These are phyloP conservation scores for Rhincodon typus DNA, from an alignment of 2,797 vertebrate species.

Conservation along the genomic window DNA sequence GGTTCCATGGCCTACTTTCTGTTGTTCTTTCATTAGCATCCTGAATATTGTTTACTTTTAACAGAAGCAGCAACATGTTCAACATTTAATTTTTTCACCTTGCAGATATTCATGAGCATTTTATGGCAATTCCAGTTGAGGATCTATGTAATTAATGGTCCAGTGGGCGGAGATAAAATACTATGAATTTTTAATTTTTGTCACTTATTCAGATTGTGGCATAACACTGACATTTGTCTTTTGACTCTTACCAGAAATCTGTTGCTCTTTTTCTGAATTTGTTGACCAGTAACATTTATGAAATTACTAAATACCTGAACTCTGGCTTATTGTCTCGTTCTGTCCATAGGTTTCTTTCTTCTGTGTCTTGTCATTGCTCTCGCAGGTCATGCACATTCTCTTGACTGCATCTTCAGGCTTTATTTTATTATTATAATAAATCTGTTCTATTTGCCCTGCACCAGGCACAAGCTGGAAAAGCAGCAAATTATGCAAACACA, in stretches of 20 bases:
- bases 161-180: neutral
- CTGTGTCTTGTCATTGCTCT: neutral
- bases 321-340: neutral
- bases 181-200: neutral
- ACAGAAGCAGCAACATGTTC: neutral
- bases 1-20: neutral
- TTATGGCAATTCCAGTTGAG: neutral
- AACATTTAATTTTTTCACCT: neutral
- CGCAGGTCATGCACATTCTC: neutral
- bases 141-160: neutral
- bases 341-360: slow-evolving; percentile 18
- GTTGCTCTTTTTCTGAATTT: neutral
- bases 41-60: neutral
- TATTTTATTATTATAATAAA: slow-evolving; percentile 12
- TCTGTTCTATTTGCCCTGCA: slow-evolving; percentile 13
- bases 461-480: neutral
- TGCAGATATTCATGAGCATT: neutral
- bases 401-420: neutral
- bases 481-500: slow-evolving; percentile 5
- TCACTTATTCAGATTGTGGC: neutral
- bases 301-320: neutral
- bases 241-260: too few relatives aligned
- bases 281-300: neutral
- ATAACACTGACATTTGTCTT: neutral
- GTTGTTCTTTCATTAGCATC: neutral